phyloP scores from a whole-genome alignment of 2,888 invertebrate genomes.

The Aethes cnicana region DNA sequence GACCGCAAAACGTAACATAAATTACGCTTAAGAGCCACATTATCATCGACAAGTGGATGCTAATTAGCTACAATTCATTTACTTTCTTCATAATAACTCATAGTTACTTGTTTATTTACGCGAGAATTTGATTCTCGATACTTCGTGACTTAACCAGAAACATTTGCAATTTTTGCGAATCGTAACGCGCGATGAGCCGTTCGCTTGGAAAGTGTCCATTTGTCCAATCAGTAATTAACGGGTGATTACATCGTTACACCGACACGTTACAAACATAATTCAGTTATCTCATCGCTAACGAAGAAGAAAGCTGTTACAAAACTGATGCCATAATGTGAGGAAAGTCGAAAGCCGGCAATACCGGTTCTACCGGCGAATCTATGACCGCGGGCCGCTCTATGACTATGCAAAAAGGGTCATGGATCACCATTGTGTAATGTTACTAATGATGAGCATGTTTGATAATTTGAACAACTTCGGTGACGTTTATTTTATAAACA shows the following conservation, averaged over 20 bases:
- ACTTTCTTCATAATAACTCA: too few relatives aligned
- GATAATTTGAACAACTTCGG: not conserved
- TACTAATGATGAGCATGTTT: not conserved
- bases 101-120: too few relatives aligned
- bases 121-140: too few relatives aligned
- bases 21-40: too few relatives aligned
- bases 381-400: constrained; percentile 34
- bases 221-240: constrained; percentile 23
- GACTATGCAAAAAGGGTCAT: constrained; percentile 43
- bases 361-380: constrained; percentile 50
- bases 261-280: constrained; percentile 37
- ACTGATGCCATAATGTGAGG: constrained; percentile 66
- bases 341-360: constrained; percentile 70
- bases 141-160: too few relatives aligned
- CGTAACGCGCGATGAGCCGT: not conserved
- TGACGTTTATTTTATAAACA: too few relatives aligned
- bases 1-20: not conserved
- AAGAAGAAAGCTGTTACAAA: constrained; percentile 72
- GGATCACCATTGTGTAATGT: not conserved
- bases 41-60: too few relatives aligned
- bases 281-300: constrained; percentile 65
- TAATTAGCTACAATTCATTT: too few relatives aligned
- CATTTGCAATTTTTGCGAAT: constrained; percentile 1
- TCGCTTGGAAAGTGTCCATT: constrained; percentile 14
- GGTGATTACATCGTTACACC: constrained; percentile 22